These are phyloP conservation scores for Myopa tessellatipennis DNA, from an alignment of 2,888 invertebrate species.

Conservation along the genomic window DNA sequence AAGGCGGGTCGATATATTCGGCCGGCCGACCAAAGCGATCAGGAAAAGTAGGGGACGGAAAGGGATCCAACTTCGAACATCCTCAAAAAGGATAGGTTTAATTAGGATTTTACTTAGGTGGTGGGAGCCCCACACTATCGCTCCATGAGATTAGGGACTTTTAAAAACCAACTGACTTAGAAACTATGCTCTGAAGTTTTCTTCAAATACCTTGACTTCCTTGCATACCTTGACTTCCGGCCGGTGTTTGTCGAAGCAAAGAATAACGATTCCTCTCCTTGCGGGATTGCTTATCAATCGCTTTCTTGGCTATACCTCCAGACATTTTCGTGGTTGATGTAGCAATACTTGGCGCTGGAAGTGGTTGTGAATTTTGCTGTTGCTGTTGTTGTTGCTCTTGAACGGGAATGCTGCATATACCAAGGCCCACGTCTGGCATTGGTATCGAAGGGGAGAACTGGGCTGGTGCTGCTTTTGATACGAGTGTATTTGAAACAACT, in stretches of 20 bases:
- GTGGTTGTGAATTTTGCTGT: slow-evolving; percentile 47
- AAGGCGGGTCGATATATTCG: too few relatives aligned
- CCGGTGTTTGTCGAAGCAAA: slow-evolving; percentile 65
- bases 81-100: too few relatives aligned
- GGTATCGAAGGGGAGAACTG: slow-evolving; percentile 58
- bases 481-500: slow-evolving; percentile 56
- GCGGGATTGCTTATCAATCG: slow-evolving; percentile 67
- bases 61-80: too few relatives aligned
- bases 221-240: slow-evolving; percentile 66
- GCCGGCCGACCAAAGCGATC: too few relatives aligned
- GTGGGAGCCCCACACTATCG: too few relatives aligned
- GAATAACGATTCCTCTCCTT: slow-evolving; percentile 67
- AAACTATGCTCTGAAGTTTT: too few relatives aligned
- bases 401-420: slow-evolving; percentile 50
- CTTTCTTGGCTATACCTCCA: slow-evolving; percentile 66
- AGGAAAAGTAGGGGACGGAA: too few relatives aligned
- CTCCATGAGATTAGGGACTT: too few relatives aligned
- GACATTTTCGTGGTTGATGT: slow-evolving; percentile 58
- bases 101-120: too few relatives aligned
- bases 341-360: slow-evolving; percentile 43
- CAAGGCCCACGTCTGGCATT: slow-evolving; percentile 55
- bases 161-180: too few relatives aligned
- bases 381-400: slow-evolving; percentile 50
- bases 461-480: slow-evolving; percentile 43
- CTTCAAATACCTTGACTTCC: slow-evolving; percentile 64